Conservation (phyloP, 2,888 invertebrate species). For the Aethes cnicana region DNA sequence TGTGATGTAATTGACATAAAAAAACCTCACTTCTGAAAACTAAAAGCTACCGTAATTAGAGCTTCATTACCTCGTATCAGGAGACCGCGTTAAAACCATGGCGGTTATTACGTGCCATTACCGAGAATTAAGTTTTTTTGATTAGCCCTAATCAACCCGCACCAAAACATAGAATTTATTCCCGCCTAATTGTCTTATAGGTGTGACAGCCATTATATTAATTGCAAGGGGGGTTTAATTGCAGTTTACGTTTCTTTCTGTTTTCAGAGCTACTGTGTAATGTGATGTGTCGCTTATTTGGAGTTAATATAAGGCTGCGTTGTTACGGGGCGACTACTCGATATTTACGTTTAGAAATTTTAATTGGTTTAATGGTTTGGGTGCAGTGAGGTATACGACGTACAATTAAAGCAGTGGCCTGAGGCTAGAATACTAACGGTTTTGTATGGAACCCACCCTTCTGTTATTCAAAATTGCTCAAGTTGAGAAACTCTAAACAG, state of each 20-base stretch:
- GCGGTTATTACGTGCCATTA: slow-evolving; percentile 52
- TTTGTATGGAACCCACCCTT: too few species aligned
- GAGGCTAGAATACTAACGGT: background rate
- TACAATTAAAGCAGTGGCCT: slow-evolving; percentile 1
- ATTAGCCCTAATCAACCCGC: slow-evolving; percentile 58
- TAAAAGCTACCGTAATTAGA: slow-evolving; percentile 37
- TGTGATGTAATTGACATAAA: too few species aligned
- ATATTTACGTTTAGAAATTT: slow-evolving; percentile 28
- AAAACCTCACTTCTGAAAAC: slow-evolving; percentile 15
- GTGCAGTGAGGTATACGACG: slow-evolving; percentile 4
- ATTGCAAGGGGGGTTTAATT: slow-evolving; percentile 73
- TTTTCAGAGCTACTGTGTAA: slow-evolving; percentile 46
- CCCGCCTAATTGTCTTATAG: slow-evolving; percentile 77
- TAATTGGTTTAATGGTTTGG: slow-evolving; percentile 24
- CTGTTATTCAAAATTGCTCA: too few species aligned
- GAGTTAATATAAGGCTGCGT: slow-evolving; percentile 16
- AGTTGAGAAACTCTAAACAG: too few species aligned
- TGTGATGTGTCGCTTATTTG: slow-evolving; percentile 22
- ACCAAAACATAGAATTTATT: slow-evolving; percentile 73
- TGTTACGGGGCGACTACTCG: slow-evolving; percentile 12
- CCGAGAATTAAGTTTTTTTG: slow-evolving; percentile 58
- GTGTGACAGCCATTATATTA: slow-evolving; percentile 81
- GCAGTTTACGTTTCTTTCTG: slow-evolving; percentile 64
- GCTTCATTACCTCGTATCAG: slow-evolving; percentile 47
- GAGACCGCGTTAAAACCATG: slow-evolving; percentile 43